These are phyloP conservation scores for Phalacrocorax pelagicus DNA, from an alignment of 2,113 vertebrate species.

Conservation along the genomic window DNA sequence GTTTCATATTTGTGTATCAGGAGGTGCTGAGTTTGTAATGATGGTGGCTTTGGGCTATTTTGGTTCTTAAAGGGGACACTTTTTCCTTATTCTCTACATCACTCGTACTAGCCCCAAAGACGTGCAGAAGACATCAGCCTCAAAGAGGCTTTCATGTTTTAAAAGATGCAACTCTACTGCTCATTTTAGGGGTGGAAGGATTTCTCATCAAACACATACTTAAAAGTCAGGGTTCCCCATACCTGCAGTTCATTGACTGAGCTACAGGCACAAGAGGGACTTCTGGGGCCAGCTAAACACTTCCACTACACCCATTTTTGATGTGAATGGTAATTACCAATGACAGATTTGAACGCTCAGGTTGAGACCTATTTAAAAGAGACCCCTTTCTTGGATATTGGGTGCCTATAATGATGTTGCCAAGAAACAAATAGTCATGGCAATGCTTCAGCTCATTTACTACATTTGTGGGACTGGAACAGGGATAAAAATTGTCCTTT, in stretches of 20 bases:
- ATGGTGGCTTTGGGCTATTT: neutral
- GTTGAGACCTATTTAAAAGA: neutral
- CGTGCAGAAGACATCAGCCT: neutral
- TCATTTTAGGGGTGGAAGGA: neutral
- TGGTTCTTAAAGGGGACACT: neutral
- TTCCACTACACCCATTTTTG: neutral
- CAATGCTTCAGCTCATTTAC: neutral
- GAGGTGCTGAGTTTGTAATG: neutral
- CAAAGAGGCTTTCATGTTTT: neutral
- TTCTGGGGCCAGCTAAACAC: neutral
- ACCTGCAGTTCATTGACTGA: neutral
- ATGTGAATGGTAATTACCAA: neutral
- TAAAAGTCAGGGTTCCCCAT: neutral
- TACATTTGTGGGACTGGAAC: neutral
- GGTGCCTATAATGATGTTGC: neutral
- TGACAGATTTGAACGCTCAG: neutral
- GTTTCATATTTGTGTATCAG: neutral
- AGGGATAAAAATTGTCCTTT: neutral
- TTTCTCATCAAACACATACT: neutral
- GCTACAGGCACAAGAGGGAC: neutral
- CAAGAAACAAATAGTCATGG: neutral
- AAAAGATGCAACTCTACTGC: neutral
- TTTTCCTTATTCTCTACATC: neutral
- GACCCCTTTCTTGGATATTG: neutral
- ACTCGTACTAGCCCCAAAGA: neutral